Base-by-base conservation (phyloP, 2,797 vertebrate genomes). In the Chloroceryle amazona region DNA sequence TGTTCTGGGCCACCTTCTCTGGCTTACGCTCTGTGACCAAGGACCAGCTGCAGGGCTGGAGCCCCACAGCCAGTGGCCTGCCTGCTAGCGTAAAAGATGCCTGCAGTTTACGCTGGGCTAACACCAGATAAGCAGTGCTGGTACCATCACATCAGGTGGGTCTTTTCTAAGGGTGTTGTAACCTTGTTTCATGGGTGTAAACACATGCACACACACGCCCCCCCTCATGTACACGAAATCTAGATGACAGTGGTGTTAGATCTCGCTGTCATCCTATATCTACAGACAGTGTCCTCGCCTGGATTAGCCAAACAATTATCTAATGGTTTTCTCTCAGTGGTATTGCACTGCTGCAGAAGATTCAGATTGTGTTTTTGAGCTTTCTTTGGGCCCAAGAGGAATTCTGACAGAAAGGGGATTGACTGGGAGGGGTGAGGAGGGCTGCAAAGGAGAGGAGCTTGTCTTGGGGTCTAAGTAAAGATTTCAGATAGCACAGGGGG, bases 201-300 rank as follows among this genome's bases (percentile, higher is more conserved):
- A 85, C 71, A 25, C 55, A 16, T 71, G 16, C 79, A 52, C 57
- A 54, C 3, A 1, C 4, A 26, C 26, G 11, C 39, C 39, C 39
- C 39, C 39, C 44, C 46, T 15, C 49, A 28, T 17, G 2, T 2
- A 2, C 4, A 28, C 1, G 20, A 35, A 61, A 58, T 42, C 52
- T 11, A 4, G 33, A 3, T 78, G 90, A 2, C 31, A 5, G 19
- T 20, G 41, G 21, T 86, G 73, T 58, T 62, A 14, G 42, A 35
- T 86, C 94, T 96, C 83, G 8, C 86, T 72, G 0, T 37, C 90
- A 80, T 72, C 85, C 86, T 84, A 37, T 73, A 66, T 81, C 72
- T 61, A 29, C 72, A 68, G 52, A 3, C 35, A 0, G 15, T 37
- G 72, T 37, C 54, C 76, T 51, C 11, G 52, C 35, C 70, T 54